Evolutionary conservation across 2,797 vertebrate genomes (phyloP).

Genomic region (Leuciscus waleckii): DNA sequence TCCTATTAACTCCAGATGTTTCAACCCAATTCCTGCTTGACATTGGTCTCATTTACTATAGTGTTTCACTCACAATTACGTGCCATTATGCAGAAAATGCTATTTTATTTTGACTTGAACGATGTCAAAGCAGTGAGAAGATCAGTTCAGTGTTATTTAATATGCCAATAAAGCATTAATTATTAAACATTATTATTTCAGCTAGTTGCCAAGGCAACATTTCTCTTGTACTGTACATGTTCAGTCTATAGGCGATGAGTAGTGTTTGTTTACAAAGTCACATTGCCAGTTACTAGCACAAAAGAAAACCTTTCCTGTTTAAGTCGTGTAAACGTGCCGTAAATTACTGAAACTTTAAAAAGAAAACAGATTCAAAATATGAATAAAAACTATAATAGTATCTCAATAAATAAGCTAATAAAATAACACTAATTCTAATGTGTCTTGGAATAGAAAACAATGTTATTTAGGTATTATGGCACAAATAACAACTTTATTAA

Average conservation of each 20-base stretch:
- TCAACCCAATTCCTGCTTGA: neutral
- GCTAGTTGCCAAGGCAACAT: neutral
- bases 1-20: neutral
- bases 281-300: no score
- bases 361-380: neutral
- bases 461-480: neutral
- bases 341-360: neutral
- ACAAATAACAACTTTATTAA: conserved; percentile 45
- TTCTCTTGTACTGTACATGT: no score
- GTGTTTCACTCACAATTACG: neutral
- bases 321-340: neutral
- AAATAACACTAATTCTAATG: neutral
- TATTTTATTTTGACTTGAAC: neutral
- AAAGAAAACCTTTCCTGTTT: neutral
- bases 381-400: neutral
- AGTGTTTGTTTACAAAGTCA: no score
- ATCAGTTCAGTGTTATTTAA: no score
- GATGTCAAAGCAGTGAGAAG: neutral
- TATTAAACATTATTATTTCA: no score
- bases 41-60: neutral
- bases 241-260: no score
- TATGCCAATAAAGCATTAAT: no score
- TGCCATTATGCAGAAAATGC: neutral
- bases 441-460: neutral
- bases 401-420: neutral